Evolutionary conservation across 2,888 invertebrate species (phyloP).

Genomic region (Tetropium fuscum): DNA sequence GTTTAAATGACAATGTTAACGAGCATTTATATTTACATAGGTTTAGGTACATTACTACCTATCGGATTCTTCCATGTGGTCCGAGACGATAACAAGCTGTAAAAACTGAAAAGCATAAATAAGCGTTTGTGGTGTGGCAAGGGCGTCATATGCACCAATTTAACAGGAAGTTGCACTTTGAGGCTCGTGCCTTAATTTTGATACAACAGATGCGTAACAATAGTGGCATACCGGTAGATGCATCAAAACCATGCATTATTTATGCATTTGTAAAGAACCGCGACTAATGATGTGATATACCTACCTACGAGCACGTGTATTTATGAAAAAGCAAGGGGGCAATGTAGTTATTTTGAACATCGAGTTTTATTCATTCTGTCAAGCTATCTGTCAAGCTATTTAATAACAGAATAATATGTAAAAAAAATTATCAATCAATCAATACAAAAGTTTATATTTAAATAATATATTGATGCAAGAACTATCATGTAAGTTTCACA

Average conservation of each 20-base stretch:
- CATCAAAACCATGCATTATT: constrained; percentile 19
- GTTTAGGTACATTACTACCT: no score
- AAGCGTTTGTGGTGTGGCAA: constrained; percentile 36
- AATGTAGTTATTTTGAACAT: no score
- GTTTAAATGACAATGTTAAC: no score
- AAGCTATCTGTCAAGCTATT: no score
- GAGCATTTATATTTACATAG: no score
- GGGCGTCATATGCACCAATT: constrained; percentile 44
- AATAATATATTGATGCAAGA: no score
- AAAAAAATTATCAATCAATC: no score
- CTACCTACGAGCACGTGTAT: not conserved
- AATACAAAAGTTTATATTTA: no score
- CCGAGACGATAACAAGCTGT: constrained; percentile 2
- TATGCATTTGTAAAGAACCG: constrained; percentile 19
- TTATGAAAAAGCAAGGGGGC: no score
- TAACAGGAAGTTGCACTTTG: constrained; percentile 2
- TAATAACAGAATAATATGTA: no score
- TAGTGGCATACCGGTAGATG: constrained; percentile 36
- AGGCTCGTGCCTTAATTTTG: constrained; percentile 25
- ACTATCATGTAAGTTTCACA: no score
- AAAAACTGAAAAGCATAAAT: constrained; percentile 18
- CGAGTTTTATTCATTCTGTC: no score
- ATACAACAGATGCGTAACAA: constrained; percentile 42
- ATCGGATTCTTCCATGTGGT: not conserved
- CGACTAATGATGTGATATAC: constrained; percentile 22